Percentiles rank a stretch among this genome's conserved stretches.
Evolutionary conservation across 2,797 vertebrate species (phyloP).

Genomic region (Avahi laniger): DNA sequence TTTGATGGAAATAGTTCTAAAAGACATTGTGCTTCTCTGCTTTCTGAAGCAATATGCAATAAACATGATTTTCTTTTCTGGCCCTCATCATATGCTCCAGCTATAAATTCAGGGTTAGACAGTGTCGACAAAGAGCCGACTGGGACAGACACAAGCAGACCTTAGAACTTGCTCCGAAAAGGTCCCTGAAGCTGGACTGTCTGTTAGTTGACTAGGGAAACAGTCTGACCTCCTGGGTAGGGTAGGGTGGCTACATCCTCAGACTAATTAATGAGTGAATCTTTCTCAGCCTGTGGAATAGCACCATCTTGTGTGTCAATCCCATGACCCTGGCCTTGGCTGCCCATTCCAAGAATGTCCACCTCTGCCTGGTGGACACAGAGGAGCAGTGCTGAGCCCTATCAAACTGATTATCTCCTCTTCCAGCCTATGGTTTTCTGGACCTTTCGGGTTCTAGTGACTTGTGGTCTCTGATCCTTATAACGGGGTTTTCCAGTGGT

Average conservation of each 20-base stretch:
- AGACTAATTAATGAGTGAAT: neutral
- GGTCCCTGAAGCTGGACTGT: neutral
- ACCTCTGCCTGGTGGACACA: neutral
- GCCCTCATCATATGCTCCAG: neutral
- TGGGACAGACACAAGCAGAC: neutral
- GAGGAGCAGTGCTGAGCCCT: neutral
- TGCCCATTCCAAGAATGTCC: neutral
- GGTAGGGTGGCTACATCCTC: neutral
- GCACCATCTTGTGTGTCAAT: neutral
- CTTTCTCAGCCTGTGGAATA: neutral
- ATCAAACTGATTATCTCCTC: neutral
- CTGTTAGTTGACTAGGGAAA: neutral
- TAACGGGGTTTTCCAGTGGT: neutral
- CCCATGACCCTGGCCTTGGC: neutral
- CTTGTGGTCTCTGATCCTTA: neutral
- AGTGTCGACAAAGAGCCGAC: neutral
- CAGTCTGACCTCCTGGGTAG: neutral
- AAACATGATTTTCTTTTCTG: neutral
- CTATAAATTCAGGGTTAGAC: neutral
- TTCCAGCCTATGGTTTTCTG: neutral
- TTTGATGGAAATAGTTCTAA: slow-evolving; percentile 1
- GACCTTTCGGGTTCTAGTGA: neutral
- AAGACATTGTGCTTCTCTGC: neutral
- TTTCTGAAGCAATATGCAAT: neutral
- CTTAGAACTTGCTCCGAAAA: neutral